These are phyloP conservation scores for Pasiphila rectangulata DNA, from an alignment of 2,888 invertebrate genomes.

Conservation along the genomic window DNA sequence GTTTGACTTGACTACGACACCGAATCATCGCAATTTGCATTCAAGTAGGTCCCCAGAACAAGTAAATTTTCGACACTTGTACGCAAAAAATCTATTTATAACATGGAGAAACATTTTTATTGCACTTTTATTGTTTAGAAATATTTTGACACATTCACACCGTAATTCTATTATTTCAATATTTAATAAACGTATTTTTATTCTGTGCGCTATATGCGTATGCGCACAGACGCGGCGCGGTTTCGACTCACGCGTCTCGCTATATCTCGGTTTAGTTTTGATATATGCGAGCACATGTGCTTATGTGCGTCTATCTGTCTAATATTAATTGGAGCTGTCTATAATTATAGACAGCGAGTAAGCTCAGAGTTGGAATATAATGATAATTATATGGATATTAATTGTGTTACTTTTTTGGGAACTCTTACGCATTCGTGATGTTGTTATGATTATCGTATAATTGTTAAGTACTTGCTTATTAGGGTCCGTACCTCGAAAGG, in stretches of 20 bases:
- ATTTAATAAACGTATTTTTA: too few species aligned
- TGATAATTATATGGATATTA: too few species aligned
- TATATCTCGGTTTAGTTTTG: constrained; percentile 33
- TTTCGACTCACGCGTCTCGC: constrained; percentile 50
- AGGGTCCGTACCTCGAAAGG: too few species aligned
- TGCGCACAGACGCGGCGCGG: constrained; percentile 30
- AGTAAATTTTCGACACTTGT: too few species aligned
- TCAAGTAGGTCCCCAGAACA: too few species aligned
- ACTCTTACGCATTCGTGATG: too few species aligned
- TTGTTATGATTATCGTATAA: too few species aligned
- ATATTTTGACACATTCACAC: constrained; percentile 6
- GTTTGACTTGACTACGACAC: too few species aligned
- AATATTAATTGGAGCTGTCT: not conserved
- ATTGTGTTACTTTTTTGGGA: too few species aligned
- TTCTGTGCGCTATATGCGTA: not conserved
- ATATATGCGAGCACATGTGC: constrained; percentile 3
- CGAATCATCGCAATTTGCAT: too few species aligned
- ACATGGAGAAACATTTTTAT: not conserved
- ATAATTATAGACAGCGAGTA: not conserved
- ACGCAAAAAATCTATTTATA: too few species aligned
- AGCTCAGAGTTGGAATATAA: not conserved
- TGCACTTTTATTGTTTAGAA: not conserved
- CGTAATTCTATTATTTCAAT: not conserved
- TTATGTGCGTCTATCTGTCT: not conserved
- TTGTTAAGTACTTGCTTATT: too few species aligned